Conservation (phyloP, 2,888 invertebrate species). For the Aphodius sticticus region DNA sequence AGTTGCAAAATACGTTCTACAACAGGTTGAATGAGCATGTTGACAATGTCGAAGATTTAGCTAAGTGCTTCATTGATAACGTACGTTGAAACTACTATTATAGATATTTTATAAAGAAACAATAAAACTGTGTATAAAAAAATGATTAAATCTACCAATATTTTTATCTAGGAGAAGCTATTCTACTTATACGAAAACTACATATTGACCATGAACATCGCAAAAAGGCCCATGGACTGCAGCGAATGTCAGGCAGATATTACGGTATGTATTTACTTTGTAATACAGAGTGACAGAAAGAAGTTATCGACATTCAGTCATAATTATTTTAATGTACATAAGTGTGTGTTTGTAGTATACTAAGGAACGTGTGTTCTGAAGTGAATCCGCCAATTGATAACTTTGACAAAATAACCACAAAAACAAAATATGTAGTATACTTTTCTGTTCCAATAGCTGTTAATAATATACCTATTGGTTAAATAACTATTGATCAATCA, state of each 20-base stretch:
- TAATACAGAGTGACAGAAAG: not conserved
- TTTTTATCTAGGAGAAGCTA: conserved; percentile 49
- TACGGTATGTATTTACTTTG: conserved; percentile 43
- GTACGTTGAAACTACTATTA: conserved; percentile 44
- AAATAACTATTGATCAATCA: not conserved
- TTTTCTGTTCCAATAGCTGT: too few species aligned
- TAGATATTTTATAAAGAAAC: too few species aligned
- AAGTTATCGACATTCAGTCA: too few species aligned
- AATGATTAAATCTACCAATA: too few species aligned
- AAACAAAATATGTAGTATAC: too few species aligned
- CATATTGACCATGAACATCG: conserved; percentile 52
- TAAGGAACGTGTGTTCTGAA: too few species aligned
- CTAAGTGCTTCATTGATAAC: conserved; percentile 48
- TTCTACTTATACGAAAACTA: conserved; percentile 54
- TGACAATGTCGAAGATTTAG: conserved; percentile 45
- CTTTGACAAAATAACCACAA: too few species aligned
- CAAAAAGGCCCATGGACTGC: conserved; percentile 41
- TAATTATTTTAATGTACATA: too few species aligned
- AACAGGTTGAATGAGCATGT: conserved; percentile 44
- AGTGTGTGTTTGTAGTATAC: too few species aligned
- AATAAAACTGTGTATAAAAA: too few species aligned
- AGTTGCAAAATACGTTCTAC: conserved; percentile 47
- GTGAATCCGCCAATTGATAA: too few species aligned
- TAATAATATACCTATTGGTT: not conserved
- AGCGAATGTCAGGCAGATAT: conserved; percentile 46